A percentile compares a stretch with the other conserved stretches of the same genome.
Evolutionary conservation across 2,113 vertebrate genomes (phyloP).

Genomic region (Lampris incognitus): DNA sequence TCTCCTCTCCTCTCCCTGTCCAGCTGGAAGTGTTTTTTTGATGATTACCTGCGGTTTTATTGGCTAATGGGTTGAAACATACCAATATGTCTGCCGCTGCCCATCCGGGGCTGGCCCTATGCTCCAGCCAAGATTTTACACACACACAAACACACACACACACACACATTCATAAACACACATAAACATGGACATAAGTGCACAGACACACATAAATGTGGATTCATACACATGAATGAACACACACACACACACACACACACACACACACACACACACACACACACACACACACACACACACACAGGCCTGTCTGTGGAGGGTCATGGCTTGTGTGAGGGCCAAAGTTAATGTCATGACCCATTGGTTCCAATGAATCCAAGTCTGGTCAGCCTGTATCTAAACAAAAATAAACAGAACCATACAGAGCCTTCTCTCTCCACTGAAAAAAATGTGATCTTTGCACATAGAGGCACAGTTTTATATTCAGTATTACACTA

Average conservation of each 20-base stretch:
- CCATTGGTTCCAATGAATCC: conserved; percentile 65
- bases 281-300: conserved; percentile 30
- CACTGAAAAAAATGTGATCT: neutral
- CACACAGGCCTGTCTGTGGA: conserved; percentile 46
- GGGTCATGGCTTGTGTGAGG: conserved; percentile 50
- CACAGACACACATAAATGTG: conserved; percentile 58
- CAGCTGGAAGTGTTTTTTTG: conserved; percentile 84
- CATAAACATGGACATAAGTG: conserved; percentile 55
- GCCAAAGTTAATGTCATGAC: conserved; percentile 77
- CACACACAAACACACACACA: conserved; percentile 43
- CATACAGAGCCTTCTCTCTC: neutral
- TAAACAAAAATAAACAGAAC: conserved; percentile 30
- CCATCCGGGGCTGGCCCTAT: conserved; percentile 71
- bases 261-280: conserved; percentile 9
- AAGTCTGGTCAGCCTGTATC: conserved; percentile 36
- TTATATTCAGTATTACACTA: neutral
- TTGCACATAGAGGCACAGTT: conserved; percentile 3
- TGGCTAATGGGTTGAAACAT: conserved; percentile 88
- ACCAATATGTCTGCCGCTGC: conserved; percentile 84
- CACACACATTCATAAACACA: conserved; percentile 51
- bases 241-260: conserved; percentile 23
- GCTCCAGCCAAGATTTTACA: conserved; percentile 70
- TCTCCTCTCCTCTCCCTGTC: conserved; percentile 74
- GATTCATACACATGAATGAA: conserved; percentile 55
- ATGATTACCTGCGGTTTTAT: conserved; percentile 86